Base-by-base conservation (phyloP, 1,140 invertebrate genomes). In the Eriosoma lanigerum region DNA sequence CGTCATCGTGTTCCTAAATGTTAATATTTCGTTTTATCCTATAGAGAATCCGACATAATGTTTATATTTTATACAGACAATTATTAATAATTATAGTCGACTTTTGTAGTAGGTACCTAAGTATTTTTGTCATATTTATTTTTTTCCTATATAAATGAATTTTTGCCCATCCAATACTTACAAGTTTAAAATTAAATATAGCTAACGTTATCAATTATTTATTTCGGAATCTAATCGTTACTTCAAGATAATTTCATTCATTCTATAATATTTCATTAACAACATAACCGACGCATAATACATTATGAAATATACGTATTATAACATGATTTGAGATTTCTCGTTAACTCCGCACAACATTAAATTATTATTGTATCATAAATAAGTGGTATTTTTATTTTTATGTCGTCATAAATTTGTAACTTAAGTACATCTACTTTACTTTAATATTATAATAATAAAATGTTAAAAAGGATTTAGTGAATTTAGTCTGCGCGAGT, bases 191-290 rank as follows among this genome's bases (percentile, higher is more conserved):
- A n/a, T n/a, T n/a, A n/a, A n/a, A n/a, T n/a, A n/a, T 46, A 12
- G n/a, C n/a, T 44, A 38, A 17, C 32, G 29, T 68, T 68, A 46
- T 68, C 38, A 68, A 46, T 68, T 46, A 68, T 68, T 68, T 68
- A 24, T 68, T 44, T 68, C 29, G n/a, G 21, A 68, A 24, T 68
- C 21, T 50, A 48, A 48, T 10, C 1, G 44, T 70, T 48, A 70
- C 21, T 13, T n/a, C 12, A 32, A 15, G 32, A 46, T 13, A 68
- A 46, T 68, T 26, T 48, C 21, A 8, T 24, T 48, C 44, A 21
- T 48, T 44, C 38, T 44, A 46, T 44, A 26, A 21, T 68, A 48
- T 72, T 52, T 24, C 24, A 12, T 50, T 50, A n/a, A n/a, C n/a
- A n/a, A n/a, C 17, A 6, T 3, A n/a, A n/a, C 13, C 46, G 17